Evolutionary conservation across 2,113 vertebrate species (phyloP).

Genomic region (Brachyistius frenatus): DNA sequence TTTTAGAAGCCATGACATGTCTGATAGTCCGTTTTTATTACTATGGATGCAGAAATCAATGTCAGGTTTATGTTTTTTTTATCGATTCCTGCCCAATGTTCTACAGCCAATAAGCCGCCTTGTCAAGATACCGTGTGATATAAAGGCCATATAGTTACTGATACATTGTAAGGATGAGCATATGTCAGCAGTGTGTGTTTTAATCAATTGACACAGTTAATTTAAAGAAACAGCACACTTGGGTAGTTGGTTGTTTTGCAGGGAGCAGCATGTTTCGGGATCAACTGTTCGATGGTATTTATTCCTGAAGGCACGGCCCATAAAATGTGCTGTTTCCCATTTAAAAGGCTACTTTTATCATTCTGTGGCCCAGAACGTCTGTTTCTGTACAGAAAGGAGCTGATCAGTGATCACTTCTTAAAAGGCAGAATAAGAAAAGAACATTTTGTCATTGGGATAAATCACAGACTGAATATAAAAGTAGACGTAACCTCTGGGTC

Average conservation of each 20-base stretch:
- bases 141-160: slow-evolving; percentile 17
- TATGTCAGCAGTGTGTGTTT: slow-evolving; percentile 19
- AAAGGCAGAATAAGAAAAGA: neutral
- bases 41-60: slow-evolving; percentile 26
- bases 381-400: neutral
- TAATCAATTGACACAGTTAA: slow-evolving; percentile 27
- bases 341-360: slow-evolving; percentile 22
- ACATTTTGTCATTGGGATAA: neutral
- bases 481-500: too few relatives aligned
- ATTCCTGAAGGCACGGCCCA: neutral
- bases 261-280: slow-evolving; percentile 29
- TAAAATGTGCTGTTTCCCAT: slow-evolving; percentile 25
- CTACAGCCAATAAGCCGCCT: slow-evolving; percentile 1
- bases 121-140: neutral
- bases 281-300: slow-evolving; percentile 16
- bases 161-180: slow-evolving; percentile 15
- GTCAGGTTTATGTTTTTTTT: slow-evolving; percentile 33
- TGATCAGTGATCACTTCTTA: neutral
- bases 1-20: neutral
- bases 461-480: too few relatives aligned
- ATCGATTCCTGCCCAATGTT: slow-evolving; percentile 29
- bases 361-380: neutral
- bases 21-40: slow-evolving; percentile 16
- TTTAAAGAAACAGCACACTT: slow-evolving; percentile 20
- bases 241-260: slow-evolving; percentile 16